A percentile compares a stretch with the other conserved stretches of the same genome.
phyloP scores from a whole-genome alignment of 2,113 vertebrate species.

The Albula goreensis region DNA sequence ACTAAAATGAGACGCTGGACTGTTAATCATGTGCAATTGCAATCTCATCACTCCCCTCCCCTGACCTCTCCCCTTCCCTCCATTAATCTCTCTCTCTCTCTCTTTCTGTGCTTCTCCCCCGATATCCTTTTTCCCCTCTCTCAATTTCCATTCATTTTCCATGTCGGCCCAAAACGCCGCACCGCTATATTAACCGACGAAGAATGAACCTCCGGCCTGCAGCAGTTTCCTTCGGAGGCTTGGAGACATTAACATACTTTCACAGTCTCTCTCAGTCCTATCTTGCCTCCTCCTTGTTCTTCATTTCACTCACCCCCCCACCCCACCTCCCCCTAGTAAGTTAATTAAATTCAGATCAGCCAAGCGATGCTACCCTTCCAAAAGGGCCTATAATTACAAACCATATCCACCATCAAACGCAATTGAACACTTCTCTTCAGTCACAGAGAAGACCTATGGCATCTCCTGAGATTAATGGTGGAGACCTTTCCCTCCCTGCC shows the following conservation, averaged over 20 bases:
- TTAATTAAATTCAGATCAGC: constrained; percentile 29
- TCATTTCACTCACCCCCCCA: background rate
- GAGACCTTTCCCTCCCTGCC: constrained; percentile 18
- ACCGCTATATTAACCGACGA: background rate
- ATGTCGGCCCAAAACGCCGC: background rate
- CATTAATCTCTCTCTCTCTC: background rate
- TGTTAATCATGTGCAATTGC: background rate
- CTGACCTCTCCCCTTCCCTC: background rate
- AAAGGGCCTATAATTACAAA: constrained; percentile 20
- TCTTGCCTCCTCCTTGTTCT: background rate
- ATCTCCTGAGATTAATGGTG: constrained; percentile 14
- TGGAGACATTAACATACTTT: background rate
- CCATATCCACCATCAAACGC: background rate
- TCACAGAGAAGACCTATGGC: background rate
- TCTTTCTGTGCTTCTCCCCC: background rate
- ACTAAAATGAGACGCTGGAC: background rate
- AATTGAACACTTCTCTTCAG: background rate
- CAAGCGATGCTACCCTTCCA: background rate
- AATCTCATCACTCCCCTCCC: background rate
- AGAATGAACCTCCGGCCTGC: background rate
- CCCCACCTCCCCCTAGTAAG: background rate
- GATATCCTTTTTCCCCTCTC: background rate
- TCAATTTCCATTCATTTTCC: background rate
- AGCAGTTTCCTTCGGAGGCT: background rate
- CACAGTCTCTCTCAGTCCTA: background rate